Evolutionary conservation across 2,113 vertebrate species (phyloP), one percentile per base, ranked within the genome.

Genomic region (Actenoides hombroni): DNA sequence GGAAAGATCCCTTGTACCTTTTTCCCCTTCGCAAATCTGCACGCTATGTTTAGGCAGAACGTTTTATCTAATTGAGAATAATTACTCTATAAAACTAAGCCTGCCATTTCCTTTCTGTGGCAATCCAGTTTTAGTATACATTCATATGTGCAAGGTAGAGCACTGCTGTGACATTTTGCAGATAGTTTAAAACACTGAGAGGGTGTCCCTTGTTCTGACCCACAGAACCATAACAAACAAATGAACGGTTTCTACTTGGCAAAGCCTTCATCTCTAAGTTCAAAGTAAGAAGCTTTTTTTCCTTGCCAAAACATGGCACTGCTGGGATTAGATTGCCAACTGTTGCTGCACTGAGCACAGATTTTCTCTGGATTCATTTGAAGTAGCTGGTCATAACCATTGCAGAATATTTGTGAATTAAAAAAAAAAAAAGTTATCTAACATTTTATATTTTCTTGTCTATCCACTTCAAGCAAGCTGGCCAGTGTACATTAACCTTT

Each of bases 1-100:
- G 81, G 77, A 97, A 97, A 95, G 78, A 94, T 83, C 86, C 82
- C 77, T 70, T 59, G 71, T 90, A 95, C 78, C 63, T 97, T 93
- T 65, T 69, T 53, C 81, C 74, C 68, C 70, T 82, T 53, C 5
- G 13, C 5, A 24, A 86, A 91, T 93, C 87, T 79, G 83, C 61
- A 93, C 5, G 68, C 85, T 79, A 67, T 78, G 83, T 79, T 96
- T 91, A 74, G 44, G 63, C 61, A 77, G 69, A 95, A 92, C 56
- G 35, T 46, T 94, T 49, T 78, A 70, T 69, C 74, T 92, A 95
- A 95, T 71, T 91, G 83, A 87, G 74, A 93, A 71, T 91, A 95
- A 94, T 95, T 85, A 70, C 61, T 69, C 56, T 54, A 29, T 87
- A 73, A 92, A 95, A 13, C n/a, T 53, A 95, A 94, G 51, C 33